Base-by-base conservation (phyloP, 2,888 invertebrate species). In the Plagodis dolabraria region DNA sequence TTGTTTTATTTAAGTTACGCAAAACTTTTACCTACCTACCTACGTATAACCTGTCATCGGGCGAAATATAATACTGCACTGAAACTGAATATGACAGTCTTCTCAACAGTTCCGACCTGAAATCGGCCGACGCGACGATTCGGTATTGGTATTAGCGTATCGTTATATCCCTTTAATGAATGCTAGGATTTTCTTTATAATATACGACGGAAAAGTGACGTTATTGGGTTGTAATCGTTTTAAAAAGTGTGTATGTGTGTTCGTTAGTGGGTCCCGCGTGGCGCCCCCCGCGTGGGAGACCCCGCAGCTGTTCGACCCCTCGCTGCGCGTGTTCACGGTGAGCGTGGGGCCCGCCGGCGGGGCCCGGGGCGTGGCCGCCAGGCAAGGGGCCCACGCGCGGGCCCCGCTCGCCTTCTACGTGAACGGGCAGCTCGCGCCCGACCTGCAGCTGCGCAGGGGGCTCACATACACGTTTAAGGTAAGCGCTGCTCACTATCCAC, bases 391-490 rank as follows among this genome's bases (percentile, higher is more conserved):
- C 95, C 50, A 95, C 96, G 64, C 94, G 94, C 35, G 94, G 95
- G 42, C 96, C 94, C 70, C 96, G 95, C 89, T 97, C 46, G 96
- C 97, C 9, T 98, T 98, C 98, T 99, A 98, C 87, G 96, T 99
- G 64, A 98, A 99, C 86, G 98, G 98, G 0, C 95, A 95, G 76
- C 92, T 98, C 72, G 95, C 96, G 51, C 98, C 98, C 0, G 98
- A 98, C 84, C 89, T 99, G 63, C 98, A 96, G 94, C 91, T 99
- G 71, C 94, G 97, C 62, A 92, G 98, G 54, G 98, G 98, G 0
- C 93, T 97, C 57, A 96, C 95, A 0, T 99, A 99, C 90, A 95
- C 94, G 10, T 97, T 99, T 80, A 94, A 94, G 78, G 94, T 96
- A 94, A 95, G 80, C 98, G 98, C 92, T 98, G 22, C 40, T 33